Conservation (phyloP, 2,797 vertebrate genomes). For the Cheirogaleus major region DNA sequence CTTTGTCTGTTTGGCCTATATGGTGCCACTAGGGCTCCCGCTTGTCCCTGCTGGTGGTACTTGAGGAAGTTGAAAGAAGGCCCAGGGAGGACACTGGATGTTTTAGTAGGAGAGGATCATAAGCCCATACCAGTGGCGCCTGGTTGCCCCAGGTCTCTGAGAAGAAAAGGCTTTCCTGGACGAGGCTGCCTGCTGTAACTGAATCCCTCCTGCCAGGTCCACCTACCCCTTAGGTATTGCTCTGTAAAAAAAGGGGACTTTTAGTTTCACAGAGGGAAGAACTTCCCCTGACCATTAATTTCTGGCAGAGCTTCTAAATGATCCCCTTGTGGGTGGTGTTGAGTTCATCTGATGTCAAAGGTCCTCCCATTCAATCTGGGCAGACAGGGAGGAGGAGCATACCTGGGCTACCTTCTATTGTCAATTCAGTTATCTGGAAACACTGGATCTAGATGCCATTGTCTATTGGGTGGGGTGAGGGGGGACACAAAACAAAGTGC, state of each 20-base stretch:
- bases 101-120: not conserved
- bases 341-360: not conserved
- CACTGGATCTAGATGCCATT: not conserved
- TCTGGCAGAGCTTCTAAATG: not conserved
- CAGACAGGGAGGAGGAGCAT: not conserved
- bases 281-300: not conserved
- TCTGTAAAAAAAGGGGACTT: not conserved
- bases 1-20: not conserved
- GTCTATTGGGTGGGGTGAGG: not conserved
- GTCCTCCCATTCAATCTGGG: not conserved
- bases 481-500: not conserved
- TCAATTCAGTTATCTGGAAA: not conserved
- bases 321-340: fast-evolving
- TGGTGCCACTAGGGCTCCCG: not conserved
- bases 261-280: not conserved
- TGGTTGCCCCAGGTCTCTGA: not conserved
- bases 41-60: not conserved
- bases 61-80: not conserved
- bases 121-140: not conserved
- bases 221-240: not conserved
- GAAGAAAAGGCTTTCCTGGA: not conserved
- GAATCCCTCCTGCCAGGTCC: not conserved
- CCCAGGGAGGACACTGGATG: not conserved
- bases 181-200: not conserved
- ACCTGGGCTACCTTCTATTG: not conserved